Evolutionary conservation across 2,888 invertebrate species (phyloP).

Genomic region (Morinoia aosen): DNA sequence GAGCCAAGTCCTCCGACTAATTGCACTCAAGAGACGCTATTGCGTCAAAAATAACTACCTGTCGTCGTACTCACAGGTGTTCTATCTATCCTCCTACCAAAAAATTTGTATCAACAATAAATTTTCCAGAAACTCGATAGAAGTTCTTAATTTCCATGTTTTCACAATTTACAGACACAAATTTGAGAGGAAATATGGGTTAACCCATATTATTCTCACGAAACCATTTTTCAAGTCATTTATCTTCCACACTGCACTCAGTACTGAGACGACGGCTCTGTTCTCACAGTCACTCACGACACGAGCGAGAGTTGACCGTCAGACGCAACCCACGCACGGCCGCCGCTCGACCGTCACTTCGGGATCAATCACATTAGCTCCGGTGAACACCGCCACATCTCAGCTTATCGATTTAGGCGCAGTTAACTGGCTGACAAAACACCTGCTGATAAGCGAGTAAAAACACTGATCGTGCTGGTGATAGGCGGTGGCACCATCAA

Average conservation of each 20-base stretch:
- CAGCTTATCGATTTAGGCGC: not conserved
- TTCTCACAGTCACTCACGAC: not conserved
- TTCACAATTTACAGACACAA: not conserved
- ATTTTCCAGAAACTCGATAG: constrained; percentile 22
- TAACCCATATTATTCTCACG: not conserved
- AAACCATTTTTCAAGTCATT: not conserved
- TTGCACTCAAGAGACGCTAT: not conserved
- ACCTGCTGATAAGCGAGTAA: constrained; percentile 10
- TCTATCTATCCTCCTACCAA: constrained; percentile 18
- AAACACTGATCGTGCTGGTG: not conserved
- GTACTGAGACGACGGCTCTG: not conserved
- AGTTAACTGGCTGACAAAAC: not conserved
- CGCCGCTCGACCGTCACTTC: not conserved
- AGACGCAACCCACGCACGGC: not conserved
- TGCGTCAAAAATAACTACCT: not conserved
- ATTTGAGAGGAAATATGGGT: not conserved
- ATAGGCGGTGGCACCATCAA: not conserved
- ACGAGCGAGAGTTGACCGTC: not conserved
- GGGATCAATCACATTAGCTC: not conserved
- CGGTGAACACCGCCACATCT: not conserved
- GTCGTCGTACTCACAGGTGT: not conserved
- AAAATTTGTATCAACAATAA: constrained; percentile 22
- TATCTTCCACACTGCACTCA: not conserved
- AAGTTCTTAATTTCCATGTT: constrained; percentile 29
- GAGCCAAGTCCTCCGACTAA: not conserved